Evolutionary conservation across 2,888 invertebrate species (phyloP).

Genomic region (Matsumyia berberina): DNA sequence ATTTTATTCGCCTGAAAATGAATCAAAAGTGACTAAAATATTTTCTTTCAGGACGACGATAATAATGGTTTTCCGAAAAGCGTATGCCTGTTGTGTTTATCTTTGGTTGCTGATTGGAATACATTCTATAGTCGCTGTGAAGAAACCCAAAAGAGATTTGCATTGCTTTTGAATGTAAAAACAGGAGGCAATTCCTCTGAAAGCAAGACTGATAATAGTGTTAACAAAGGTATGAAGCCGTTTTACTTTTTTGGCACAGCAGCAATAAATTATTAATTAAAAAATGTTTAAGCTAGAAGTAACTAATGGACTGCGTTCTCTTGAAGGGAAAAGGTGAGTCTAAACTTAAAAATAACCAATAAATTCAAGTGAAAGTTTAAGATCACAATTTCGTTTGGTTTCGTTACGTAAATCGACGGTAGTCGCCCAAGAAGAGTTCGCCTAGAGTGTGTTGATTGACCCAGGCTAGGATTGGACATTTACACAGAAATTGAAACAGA

Average conservation of each 20-base stretch:
- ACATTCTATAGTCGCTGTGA: slow-evolving; percentile 62
- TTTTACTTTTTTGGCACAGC: not conserved
- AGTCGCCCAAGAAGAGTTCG: too few species aligned
- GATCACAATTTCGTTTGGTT: too few species aligned
- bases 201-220: not conserved
- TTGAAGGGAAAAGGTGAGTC: slow-evolving; percentile 26
- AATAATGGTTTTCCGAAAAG: slow-evolving; percentile 40
- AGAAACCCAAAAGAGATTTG: slow-evolving; percentile 42
- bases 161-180: slow-evolving; percentile 7
- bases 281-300: slow-evolving; percentile 44
- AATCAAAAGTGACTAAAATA: slow-evolving; percentile 38
- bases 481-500: too few species aligned
- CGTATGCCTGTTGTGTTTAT: slow-evolving; percentile 45
- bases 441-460: too few species aligned
- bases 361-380: not conserved
- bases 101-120: slow-evolving; percentile 54
- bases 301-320: not conserved
- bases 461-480: too few species aligned
- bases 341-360: not conserved
- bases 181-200: not conserved
- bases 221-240: slow-evolving; percentile 24
- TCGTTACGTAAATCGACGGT: too few species aligned
- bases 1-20: not conserved
- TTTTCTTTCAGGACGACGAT: slow-evolving; percentile 26
- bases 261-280: not conserved